Evolutionary conservation across 1,140 invertebrate species (phyloP).

Genomic region (Augochlora pura): DNA sequence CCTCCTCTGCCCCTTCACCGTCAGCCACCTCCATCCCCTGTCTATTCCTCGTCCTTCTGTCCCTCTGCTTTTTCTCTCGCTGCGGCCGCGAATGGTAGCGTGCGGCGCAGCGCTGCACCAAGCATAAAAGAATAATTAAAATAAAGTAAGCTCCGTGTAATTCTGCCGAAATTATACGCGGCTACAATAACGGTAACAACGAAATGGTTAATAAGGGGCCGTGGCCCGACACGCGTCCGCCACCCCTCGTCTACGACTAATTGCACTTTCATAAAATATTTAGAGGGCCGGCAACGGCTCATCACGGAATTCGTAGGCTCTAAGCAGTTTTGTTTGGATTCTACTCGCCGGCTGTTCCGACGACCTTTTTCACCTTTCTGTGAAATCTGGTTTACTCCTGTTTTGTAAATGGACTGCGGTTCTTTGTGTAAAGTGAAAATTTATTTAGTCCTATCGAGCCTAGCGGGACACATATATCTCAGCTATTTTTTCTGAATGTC

Average conservation of each 20-base stretch:
- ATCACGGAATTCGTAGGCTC: no score
- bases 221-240: no score
- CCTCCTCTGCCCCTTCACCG: neutral
- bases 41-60: neutral
- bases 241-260: neutral
- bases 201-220: slow-evolving; percentile 41
- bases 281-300: no score
- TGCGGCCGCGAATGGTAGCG: neutral
- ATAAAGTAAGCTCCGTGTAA: slow-evolving; percentile 58
- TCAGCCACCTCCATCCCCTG: neutral
- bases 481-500: no score
- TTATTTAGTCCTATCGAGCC: no score
- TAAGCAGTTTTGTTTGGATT: no score
- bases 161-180: slow-evolving; percentile 55
- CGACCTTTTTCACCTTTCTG: no score
- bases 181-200: slow-evolving; percentile 57
- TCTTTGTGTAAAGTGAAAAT: no score
- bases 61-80: slow-evolving; percentile 1
- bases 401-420: no score
- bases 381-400: no score
- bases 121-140: slow-evolving; percentile 64
- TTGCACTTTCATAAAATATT: slow-evolving; percentile 1
- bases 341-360: no score
- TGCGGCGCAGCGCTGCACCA: slow-evolving; percentile 21
- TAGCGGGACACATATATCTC: no score